Evolutionary conservation across 1,140 invertebrate species (phyloP), one percentile per base, ranked within the genome.

Genomic region (Drosophila aff.): DNA sequence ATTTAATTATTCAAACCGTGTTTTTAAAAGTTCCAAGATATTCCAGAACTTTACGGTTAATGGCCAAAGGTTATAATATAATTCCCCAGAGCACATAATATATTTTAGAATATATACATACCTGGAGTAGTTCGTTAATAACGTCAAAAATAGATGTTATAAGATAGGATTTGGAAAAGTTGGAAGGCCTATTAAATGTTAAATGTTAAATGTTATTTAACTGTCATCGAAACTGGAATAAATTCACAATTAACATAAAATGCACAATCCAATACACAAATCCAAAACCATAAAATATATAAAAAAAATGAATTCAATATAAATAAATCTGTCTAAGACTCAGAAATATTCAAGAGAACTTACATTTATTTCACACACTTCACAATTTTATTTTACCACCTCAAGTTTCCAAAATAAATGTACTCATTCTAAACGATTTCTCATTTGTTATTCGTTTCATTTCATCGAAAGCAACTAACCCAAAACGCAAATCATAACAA

Each of bases 391-490:
- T 38, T 38, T 71, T 15, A 15, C 15, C 38, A 36, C 36, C 36
- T 16, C 21, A 28, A 40, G 9, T 44, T 52, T 6, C 10, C 13
- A 15, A n/a, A 26, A 18, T 40, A 15, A 71, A 69, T 55, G 50
- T 59, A 69, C 68, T 71, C 74, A 86, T 82, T 21, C 49, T 64
- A 28, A 76, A 79, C 55, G n/a, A 60, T 87, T 72, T 86, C 60
- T 55, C 64, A 79, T 86, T 68, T 79, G 79, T 65, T 83, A 68
- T 76, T 85, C 82, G 52, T 86, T 86, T 79, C 82, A 67, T 82
- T 86, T 52, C 75, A 82, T 81, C 63, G 57, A 76, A 71, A 59
- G 36, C 46, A 50, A 64, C 47, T 40, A 59, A 67, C 73, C 47
- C 47, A 52, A 74, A 63, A 62, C 21, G 46, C 79, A 77, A 57